Evolutionary conservation across 2,888 invertebrate genomes (phyloP), one percentile per base, ranked within the genome.

Genomic region (Cerceris rybyensis): DNA sequence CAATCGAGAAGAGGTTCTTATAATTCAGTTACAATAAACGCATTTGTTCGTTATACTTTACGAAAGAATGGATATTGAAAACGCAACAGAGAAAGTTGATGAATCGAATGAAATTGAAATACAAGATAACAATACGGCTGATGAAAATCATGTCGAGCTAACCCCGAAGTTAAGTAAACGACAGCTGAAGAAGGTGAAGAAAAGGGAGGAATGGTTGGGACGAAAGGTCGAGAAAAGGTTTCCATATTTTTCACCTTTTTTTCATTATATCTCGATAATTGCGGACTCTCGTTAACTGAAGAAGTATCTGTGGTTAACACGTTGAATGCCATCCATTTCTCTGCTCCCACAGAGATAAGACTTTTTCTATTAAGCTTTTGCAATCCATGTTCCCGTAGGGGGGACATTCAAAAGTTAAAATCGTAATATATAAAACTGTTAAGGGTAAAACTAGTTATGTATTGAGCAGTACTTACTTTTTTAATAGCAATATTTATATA

Each of bases 201-300:
- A 96, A 89, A 94, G 95, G 88, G 95, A 96, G 42, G 95, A 96
- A 92, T 97, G 96, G 96, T 94, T 95, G 85, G 94, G 95, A 82
- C 93, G 94, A 14, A 96, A 96, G 91, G 94, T 94, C 58, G 94
- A 95, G 80, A 96, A 96, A 90, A 94, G 97, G 93, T 93, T 84
- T 71, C 46, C 65, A 73, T 61, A 69, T 73, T 9, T 59, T 14
- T 59, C 4, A 5, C 7, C 7, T 42, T 49, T 70, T 13, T 17
- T 63, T 43, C 9, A 63, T 58, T 28, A 60, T 1, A 28, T 28
- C 28, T 28, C 28, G 28, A 28, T 28, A 28, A 28, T 28, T 28
- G 4, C 28, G 4, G 28, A 28, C 28, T 28, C 28, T 28, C 28
- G 1, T 4, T 28, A 1, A 2, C 28, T 28, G 28, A 28, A 28